phyloP scores from a whole-genome alignment of 2,113 vertebrate genomes.

The Bombycilla garrulus region DNA sequence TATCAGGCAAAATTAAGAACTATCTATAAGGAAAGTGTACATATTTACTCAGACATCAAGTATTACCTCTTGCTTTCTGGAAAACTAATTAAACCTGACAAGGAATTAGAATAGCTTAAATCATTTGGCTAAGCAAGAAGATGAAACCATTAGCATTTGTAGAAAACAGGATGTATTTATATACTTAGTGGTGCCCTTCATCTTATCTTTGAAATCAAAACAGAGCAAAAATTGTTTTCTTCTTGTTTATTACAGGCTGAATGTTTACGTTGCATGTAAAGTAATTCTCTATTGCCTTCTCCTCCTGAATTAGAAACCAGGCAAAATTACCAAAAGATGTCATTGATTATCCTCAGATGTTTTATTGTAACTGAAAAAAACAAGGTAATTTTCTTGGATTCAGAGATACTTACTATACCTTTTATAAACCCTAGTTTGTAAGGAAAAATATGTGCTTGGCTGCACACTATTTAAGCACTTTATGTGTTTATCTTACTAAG shows the following conservation, averaged over 20 bases:
- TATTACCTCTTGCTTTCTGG: neutral
- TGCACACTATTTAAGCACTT: neutral
- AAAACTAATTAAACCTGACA: slow-evolving; percentile 9
- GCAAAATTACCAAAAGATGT: neutral
- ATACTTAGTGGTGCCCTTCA: neutral
- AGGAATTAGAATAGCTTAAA: neutral
- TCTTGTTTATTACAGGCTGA: neutral
- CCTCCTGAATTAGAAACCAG: neutral
- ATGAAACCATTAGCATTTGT: neutral
- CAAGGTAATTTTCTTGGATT: neutral
- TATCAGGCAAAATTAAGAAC: neutral
- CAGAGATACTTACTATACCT: neutral
- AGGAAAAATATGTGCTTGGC: neutral
- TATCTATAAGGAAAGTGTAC: neutral
- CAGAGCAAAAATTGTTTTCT: neutral
- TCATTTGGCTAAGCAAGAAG: neutral
- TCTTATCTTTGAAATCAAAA: neutral
- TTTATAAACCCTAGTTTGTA: neutral
- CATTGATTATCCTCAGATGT: neutral
- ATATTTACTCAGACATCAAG: neutral
- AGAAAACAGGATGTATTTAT: neutral
- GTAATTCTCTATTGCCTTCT: neutral
- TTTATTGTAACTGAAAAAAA: neutral
- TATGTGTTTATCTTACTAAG: neutral
- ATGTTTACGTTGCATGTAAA: neutral